These are phyloP conservation scores for Acanthaster planci DNA, from an alignment of 35 echinoderm and acorn worm species.

Conservation along the genomic window DNA sequence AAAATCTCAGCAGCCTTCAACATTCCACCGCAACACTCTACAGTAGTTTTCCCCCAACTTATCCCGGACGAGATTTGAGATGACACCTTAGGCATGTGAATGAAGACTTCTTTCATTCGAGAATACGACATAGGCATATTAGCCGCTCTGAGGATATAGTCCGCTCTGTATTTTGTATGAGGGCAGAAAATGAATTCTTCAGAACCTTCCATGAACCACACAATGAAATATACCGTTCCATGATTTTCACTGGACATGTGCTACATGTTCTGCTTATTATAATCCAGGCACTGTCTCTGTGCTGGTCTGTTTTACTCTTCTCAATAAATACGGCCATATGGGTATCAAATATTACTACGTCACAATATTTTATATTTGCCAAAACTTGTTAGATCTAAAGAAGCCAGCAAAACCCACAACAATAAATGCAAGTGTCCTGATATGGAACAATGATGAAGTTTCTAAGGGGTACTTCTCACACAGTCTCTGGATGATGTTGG, in stretches of 20 bases:
- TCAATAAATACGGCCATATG: background rate
- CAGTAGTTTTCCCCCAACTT: too few relatives aligned
- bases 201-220: background rate
- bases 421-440: background rate
- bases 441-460: background rate
- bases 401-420: background rate
- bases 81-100: too few relatives aligned
- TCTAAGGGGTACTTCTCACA: background rate
- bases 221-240: background rate
- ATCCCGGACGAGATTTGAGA: too few relatives aligned
- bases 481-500: background rate
- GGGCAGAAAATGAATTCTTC: constrained; percentile 23
- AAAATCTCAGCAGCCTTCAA: too few relatives aligned
- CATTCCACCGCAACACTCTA: too few relatives aligned
- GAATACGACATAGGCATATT: background rate
- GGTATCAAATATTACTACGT: background rate
- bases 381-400: background rate
- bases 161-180: background rate
- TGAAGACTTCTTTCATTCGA: background rate
- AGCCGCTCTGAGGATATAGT: too few relatives aligned
- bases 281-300: background rate
- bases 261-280: background rate
- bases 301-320: background rate
- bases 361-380: background rate
- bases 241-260: background rate